Evolutionary conservation across 2,797 vertebrate species (phyloP), one percentile per base, ranked within the genome.

Genomic region (Helarctos malayanus): DNA sequence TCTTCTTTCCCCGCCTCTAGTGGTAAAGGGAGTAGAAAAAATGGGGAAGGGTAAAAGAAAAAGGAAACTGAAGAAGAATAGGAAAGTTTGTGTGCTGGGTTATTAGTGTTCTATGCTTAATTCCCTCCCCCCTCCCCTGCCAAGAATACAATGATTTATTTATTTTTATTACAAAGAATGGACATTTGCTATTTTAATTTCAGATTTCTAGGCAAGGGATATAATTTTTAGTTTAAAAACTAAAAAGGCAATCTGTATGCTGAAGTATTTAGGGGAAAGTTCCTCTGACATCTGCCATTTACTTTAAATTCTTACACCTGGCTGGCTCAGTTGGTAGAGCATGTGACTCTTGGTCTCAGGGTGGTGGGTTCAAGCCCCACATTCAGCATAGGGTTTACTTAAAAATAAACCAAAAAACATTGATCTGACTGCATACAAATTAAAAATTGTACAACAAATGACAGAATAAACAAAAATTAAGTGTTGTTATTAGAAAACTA

Each of bases 401-500:
- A 47, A 73, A 73, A 73, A 68, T 68, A 82, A 69, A 35, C 38
- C 2, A 61, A 85, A 27, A 73, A 29, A 75, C 61, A 32, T 21
- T 32, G 45, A 75, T 75, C 73, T 94, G 49, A 54, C 21, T 89
- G 61, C 16, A 73, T 38, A 83, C 13, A 73, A 65, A 88, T 63
- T 29, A 73, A 79, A 87, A 94, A 78, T 41, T 45, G 21, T 75
- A 76, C 57, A 73, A 52, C 16, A 91, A 94, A 78, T 90, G 14
- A 83, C 9, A 83, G 61, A 27, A 78, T 84, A 88, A 71, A 75
- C 27, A 91, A 75, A 69, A 91, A 68, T 56, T 12, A 73, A 68
- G 12, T 38, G 23, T 76, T 94, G 59, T 69, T 73, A 47, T 79
- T 35, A 56, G 92, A 83, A 89, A 3, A 79, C 10, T 78, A 94